Base-by-base conservation (phyloP, 37 sponge, comb jelly and placozoan species). In the Geodia barretti region DNA sequence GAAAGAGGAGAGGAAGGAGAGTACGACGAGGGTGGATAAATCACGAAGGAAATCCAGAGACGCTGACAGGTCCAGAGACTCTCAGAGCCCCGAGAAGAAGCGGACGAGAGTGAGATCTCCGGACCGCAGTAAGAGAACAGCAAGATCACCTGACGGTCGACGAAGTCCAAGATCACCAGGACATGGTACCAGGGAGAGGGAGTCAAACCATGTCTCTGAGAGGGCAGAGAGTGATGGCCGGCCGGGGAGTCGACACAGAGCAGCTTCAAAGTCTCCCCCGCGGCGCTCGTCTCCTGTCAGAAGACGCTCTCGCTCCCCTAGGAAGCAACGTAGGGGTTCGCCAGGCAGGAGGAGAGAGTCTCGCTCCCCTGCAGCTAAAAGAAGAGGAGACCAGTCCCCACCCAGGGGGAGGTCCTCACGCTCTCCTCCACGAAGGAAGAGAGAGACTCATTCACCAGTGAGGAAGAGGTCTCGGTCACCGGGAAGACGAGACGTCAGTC, bases 161-260 rank as follows among this genome's bases (percentile, higher is more conserved):
- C 42, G 39, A 64, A 74, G 73, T 31, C 64, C 74, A 24, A 73
- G 54, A 7, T 83, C 83, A 32, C 74, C 74, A 64, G 11, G 39
- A n/a, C 60, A 63, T 1, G 24, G 4, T 29, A 19, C 9, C 24
- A 35, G 28, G 75, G 65, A 39, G 39, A 64, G 47, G 42, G 42
- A 54, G 25, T 30, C 47, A 39, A 54, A 11, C 42, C 21, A 11
- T 38, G 21, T 4, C 26, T 38, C 39, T n/a, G 24, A 30, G 70
- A 3, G 11, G n/a, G n/a, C n/a, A 29, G 70, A 21, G 60, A 58
- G 5, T 34, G 69, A 8, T 33, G 24, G 23, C 21, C 76, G 36
- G 29, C 69, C n/a, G 36, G 62, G 3, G 60, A 32, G 2, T 33
- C 28, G 39, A 70, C 39, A 69, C 47, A 41, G 3, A 35, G 35